phyloP scores from a whole-genome alignment of 2,113 vertebrate species.

The Tragelaphus buxtoni region DNA sequence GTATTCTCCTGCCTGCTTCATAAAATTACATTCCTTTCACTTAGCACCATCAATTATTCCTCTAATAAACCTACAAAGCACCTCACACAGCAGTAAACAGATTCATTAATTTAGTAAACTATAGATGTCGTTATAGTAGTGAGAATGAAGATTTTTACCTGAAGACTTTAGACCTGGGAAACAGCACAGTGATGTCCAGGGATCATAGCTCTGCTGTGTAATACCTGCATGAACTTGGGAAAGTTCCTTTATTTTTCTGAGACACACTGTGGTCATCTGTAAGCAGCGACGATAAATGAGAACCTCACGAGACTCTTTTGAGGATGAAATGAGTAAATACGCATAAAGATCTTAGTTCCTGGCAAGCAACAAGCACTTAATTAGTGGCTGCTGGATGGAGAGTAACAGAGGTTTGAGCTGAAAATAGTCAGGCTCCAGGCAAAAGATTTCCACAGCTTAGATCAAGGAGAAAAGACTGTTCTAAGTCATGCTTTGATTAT shows the following conservation, averaged over 20 bases:
- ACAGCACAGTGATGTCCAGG: neutral
- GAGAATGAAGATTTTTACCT: neutral
- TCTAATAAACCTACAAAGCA: neutral
- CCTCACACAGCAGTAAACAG: neutral
- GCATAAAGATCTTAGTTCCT: neutral
- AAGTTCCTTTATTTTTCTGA: neutral
- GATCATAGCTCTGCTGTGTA: neutral
- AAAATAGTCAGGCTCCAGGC: neutral
- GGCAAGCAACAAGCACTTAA: conserved; percentile 7
- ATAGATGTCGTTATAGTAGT: neutral
- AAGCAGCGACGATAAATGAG: neutral
- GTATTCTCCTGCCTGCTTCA: neutral
- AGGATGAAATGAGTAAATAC: neutral
- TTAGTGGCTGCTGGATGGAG: neutral
- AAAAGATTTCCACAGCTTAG: neutral
- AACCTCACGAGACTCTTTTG: neutral
- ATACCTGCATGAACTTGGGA: neutral
- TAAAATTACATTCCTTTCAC: neutral
- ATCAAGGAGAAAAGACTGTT: neutral
- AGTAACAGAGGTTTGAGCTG: neutral
- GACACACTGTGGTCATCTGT: neutral
- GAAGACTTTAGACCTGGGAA: neutral
- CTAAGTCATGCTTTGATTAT: neutral
- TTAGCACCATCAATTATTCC: neutral
- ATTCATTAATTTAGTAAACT: conserved; percentile 14